A percentile compares a stretch with the other conserved stretches of the same genome.
These are phyloP conservation scores for Philaenus spumarius DNA, from an alignment of 1,140 invertebrate species.

Conservation along the genomic window DNA sequence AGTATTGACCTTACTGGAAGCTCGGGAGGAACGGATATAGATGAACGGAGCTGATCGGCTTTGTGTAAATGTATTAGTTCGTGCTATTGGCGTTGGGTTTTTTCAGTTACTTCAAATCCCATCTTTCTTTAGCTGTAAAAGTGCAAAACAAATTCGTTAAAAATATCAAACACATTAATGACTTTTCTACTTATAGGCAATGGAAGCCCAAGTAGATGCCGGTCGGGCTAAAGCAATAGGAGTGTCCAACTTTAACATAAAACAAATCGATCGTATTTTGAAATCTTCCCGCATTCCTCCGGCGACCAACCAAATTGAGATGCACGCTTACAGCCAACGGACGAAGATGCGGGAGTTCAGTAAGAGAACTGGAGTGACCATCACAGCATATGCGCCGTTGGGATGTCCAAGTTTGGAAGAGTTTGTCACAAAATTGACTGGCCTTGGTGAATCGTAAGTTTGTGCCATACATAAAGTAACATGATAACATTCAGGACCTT, in stretches of 20 bases:
- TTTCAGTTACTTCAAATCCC: neutral
- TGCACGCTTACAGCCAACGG: slow-evolving; percentile 57
- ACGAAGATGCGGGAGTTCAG: slow-evolving; percentile 49
- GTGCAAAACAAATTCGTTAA: neutral
- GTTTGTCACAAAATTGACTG: slow-evolving; percentile 9
- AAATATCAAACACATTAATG: neutral
- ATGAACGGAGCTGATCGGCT: neutral
- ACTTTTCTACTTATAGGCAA: slow-evolving; percentile 36
- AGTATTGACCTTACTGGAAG: too few relatives aligned
- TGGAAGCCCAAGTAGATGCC: slow-evolving; percentile 48
- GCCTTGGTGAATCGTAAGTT: slow-evolving; percentile 7
- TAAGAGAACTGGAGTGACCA: slow-evolving; percentile 43
- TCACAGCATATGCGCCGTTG: slow-evolving; percentile 56
- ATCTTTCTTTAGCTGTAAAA: neutral
- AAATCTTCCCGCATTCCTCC: slow-evolving; percentile 22
- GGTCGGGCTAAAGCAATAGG: slow-evolving; percentile 44
- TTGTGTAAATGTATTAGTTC: slow-evolving; percentile 43
- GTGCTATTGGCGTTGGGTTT: slow-evolving; percentile 44
- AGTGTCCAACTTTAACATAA: slow-evolving; percentile 38
- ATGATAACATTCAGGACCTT: too few relatives aligned
- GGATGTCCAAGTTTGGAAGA: slow-evolving; percentile 35
- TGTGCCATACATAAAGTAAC: too few relatives aligned
- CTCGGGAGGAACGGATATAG: too few relatives aligned
- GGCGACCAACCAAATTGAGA: slow-evolving; percentile 43
- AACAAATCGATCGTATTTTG: slow-evolving; percentile 32